Base-by-base conservation (phyloP, 2,113 vertebrate genomes). In the Numida meleagris region DNA sequence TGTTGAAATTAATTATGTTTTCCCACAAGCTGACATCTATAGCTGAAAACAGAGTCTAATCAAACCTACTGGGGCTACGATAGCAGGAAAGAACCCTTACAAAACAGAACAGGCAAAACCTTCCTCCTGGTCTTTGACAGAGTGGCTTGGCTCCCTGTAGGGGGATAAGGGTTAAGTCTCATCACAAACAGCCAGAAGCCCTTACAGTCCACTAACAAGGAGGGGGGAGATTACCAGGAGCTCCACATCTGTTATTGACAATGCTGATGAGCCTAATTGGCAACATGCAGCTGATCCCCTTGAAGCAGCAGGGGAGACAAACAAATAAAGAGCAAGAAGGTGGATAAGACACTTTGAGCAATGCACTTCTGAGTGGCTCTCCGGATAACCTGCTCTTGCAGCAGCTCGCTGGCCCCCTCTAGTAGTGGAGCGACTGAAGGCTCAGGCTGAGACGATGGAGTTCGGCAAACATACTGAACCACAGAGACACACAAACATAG, bases 191-290 rank as follows among this genome's bases (percentile, higher is more conserved):
- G 89, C 75, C 93, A 94, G 93, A 91, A 96, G 63, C 91, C 89
- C 84, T 91, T 24, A 23, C 81, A 96, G 96, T 59, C 87, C 87
- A 94, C 93, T 89, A 94, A 94, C 89, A 89, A 93, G 95, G 81
- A n/a, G 33, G 77, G 34, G 62, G 62, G 77, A 74, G 90, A 96
- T 96, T 96, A 93, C 91, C 74, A 89, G 91, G 84, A 94, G 91
- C 91, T 94, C 74, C 95, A 79, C 95, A 94, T 95, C 91, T 92
- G 89, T 91, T 96, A 96, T 95, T 96, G 95, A 94, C 94, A 96
- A 92, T 94, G 94, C 84, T 96, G 94, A 96, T 96, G 95, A 96
- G 81, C 86, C 89, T 96, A 96, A 96, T 90, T 94, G 96, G 95
- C 91, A 92, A 31, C 87, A 91, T 67, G 92, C 91, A 92, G 95